These are phyloP conservation scores for Drosophila asahinai DNA, from an alignment of 1,140 invertebrate species.

Conservation along the genomic window DNA sequence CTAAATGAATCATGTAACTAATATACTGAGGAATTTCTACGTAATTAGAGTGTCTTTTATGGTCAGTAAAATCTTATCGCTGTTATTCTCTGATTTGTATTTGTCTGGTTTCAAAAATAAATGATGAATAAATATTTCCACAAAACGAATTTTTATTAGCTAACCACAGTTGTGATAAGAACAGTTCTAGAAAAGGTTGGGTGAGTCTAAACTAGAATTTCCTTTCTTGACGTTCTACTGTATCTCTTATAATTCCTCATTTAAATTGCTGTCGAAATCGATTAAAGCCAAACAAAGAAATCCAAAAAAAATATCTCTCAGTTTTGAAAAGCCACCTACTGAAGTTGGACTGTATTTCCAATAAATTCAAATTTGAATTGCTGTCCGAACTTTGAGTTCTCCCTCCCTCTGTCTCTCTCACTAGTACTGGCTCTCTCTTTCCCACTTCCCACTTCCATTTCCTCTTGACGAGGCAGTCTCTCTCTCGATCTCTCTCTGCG, in stretches of 20 bases:
- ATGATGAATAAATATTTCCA: neutral
- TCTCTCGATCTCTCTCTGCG: slow-evolving; percentile 5
- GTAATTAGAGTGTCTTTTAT: too few relatives aligned
- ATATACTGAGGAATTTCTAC: neutral
- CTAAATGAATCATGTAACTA: neutral
- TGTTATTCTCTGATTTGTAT: neutral
- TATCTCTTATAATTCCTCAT: slow-evolving; percentile 8
- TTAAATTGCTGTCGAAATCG: slow-evolving; percentile 5
- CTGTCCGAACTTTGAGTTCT: slow-evolving; percentile 51
- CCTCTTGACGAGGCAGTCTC: slow-evolving; percentile 13
- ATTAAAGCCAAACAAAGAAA: neutral
- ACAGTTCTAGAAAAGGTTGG: neutral
- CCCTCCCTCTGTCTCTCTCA: slow-evolving; percentile 1
- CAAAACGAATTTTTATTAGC: neutral
- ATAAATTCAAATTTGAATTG: slow-evolving; percentile 40
- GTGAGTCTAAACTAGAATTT: neutral
- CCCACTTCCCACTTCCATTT: slow-evolving; percentile 20
- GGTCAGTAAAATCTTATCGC: neutral
- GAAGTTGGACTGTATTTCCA: slow-evolving; percentile 31
- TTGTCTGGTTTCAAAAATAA: neutral
- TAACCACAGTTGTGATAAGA: neutral
- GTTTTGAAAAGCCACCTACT: neutral
- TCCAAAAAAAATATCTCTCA: neutral
- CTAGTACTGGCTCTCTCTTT: slow-evolving; percentile 4
- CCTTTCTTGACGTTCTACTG: neutral